Evolutionary conservation across 64 coral and sea anemone species (phyloP).

Genomic region (Hydrozoanthus tunicans): DNA sequence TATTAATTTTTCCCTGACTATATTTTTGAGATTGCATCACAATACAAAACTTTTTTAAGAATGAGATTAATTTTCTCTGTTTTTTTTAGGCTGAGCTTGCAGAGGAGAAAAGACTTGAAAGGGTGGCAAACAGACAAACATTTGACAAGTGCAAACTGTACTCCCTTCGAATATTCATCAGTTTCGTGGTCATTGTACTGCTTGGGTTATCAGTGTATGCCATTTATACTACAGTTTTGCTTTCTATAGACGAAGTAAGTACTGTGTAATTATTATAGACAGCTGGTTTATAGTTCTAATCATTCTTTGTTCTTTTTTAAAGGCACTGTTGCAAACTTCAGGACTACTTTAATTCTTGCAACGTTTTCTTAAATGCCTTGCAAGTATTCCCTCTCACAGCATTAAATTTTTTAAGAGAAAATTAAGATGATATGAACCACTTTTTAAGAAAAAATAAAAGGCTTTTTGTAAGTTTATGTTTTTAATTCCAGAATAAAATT

Average conservation of each 20-base stretch:
- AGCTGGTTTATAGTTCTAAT: no score
- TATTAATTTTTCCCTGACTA: no score
- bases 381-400: no score
- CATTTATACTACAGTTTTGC: constrained; percentile 61
- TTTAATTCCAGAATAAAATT: no score
- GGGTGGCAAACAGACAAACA: constrained; percentile 71
- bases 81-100: constrained; percentile 79
- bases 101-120: constrained; percentile 75
- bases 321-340: background rate
- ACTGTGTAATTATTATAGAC: background rate
- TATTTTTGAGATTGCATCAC: no score
- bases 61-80: background rate
- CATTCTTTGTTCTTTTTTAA: background rate
- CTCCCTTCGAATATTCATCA: constrained; percentile 51
- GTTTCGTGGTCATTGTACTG: constrained; percentile 60
- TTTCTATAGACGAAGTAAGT: constrained; percentile 83
- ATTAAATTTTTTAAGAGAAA: no score
- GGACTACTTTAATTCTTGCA: no score
- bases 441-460: no score
- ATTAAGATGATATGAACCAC: no score
- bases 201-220: constrained; percentile 58
- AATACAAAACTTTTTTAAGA: no score
- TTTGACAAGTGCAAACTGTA: constrained; percentile 70
- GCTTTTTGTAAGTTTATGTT: no score
- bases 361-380: no score